Conservation (phyloP, 2,888 invertebrate genomes). For the Cyaniris semiargus region DNA sequence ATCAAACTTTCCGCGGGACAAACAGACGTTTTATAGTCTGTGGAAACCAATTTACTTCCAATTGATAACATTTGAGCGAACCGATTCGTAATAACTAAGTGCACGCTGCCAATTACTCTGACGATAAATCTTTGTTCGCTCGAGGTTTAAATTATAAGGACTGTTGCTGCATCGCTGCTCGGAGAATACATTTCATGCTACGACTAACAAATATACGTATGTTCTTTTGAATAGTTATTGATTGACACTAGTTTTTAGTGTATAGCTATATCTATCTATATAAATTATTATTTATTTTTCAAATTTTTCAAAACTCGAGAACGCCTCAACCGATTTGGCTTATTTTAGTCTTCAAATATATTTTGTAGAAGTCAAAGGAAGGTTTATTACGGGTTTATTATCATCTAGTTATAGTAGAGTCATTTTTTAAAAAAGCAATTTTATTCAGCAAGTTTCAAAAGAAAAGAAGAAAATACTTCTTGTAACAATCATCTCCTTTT, state of each 20-base stretch:
- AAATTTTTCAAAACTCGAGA: no score
- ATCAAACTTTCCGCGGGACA: constrained; percentile 74
- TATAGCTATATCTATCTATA: no score
- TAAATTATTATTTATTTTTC: no score
- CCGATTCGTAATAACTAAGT: constrained; percentile 54
- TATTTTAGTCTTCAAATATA: no score
- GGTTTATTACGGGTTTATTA: no score
- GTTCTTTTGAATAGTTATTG: neutral
- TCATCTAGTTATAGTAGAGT: no score
- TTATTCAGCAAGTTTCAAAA: no score
- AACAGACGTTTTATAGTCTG: constrained; percentile 76
- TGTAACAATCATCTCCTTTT: neutral
- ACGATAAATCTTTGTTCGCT: constrained; percentile 34
- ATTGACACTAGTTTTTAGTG: no score
- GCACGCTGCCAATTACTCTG: constrained; percentile 40
- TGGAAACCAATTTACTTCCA: constrained; percentile 74
- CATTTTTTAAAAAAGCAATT: no score
- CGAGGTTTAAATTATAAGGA: neutral
- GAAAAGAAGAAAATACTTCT: no score
- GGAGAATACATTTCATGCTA: neutral
- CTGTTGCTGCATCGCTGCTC: neutral
- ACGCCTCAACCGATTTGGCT: no score
- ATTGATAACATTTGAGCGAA: constrained; percentile 65
- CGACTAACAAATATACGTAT: neutral
- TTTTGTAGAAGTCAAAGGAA: no score